These are phyloP conservation scores for Patella depressa DNA, from an alignment of 2,888 invertebrate species.

Conservation along the genomic window DNA sequence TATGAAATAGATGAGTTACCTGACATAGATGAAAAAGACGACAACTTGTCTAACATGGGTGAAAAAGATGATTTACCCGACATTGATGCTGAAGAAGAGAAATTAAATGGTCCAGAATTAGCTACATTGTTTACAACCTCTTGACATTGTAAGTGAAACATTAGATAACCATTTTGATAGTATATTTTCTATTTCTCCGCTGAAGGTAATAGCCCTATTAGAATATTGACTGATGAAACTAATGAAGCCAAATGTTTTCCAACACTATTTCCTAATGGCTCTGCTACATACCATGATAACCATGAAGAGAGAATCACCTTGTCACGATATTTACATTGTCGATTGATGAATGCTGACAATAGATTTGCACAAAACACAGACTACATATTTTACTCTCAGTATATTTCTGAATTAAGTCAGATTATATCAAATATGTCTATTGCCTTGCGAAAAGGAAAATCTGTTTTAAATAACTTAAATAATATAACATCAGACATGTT, in stretches of 20 bases:
- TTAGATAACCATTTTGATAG: constrained; percentile 26
- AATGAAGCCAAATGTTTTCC: constrained; percentile 31
- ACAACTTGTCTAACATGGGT: neutral
- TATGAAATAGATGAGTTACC: neutral
- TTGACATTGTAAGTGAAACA: constrained; percentile 27
- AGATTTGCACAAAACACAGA: constrained; percentile 25
- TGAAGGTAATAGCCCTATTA: constrained; percentile 29
- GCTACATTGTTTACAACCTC: constrained; percentile 35
- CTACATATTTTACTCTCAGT: constrained; percentile 31
- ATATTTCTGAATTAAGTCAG: constrained; percentile 27
- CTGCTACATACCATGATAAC: constrained; percentile 9
- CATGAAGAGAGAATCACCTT: constrained; percentile 15
- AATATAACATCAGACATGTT: constrained; percentile 21
- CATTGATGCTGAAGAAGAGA: neutral
- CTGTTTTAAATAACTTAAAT: constrained; percentile 9
- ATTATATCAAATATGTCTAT: constrained; percentile 25
- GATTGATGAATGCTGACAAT: constrained; percentile 24
- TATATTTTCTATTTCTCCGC: constrained; percentile 29
- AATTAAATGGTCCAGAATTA: neutral
- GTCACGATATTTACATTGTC: constrained; percentile 23
- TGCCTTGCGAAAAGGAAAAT: constrained; percentile 26
- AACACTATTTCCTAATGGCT: constrained; percentile 25
- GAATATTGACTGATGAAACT: constrained; percentile 21
- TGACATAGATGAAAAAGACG: neutral
- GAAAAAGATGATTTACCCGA: neutral